These are phyloP conservation scores for Acanthosoma haemorrhoidale DNA, from an alignment of 2,888 invertebrate species.

Conservation along the genomic window DNA sequence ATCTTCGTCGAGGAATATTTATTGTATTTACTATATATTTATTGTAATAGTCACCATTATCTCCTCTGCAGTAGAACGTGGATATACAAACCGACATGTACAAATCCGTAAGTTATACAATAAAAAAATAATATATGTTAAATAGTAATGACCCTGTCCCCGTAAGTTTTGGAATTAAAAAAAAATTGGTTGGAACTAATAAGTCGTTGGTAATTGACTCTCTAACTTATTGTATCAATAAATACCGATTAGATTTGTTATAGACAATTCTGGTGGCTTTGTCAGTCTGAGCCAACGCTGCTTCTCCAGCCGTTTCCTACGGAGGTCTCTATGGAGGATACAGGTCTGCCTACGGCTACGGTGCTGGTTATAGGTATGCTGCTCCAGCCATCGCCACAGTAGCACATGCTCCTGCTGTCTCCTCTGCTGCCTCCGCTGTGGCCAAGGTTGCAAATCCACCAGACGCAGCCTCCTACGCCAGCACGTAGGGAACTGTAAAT, in stretches of 20 bases:
- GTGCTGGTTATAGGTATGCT: slow-evolving; percentile 36
- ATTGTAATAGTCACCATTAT: neutral
- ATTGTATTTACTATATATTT: neutral
- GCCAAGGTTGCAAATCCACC: neutral
- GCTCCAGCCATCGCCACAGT: neutral
- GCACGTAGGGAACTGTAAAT: slow-evolving; percentile 46
- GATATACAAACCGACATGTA: neutral
- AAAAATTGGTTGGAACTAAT: no score
- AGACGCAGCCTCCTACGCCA: slow-evolving; percentile 20
- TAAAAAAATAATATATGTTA: no score
- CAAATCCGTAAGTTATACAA: neutral
- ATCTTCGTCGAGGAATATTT: neutral
- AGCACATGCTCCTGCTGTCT: neutral
- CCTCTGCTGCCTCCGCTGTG: neutral
- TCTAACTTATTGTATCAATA: no score
- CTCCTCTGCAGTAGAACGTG: neutral
- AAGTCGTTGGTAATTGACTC: no score
- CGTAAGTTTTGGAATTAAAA: no score
- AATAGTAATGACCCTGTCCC: no score
- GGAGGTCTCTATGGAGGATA: no score
- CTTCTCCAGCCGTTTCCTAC: slow-evolving; percentile 43
- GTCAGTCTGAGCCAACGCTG: slow-evolving; percentile 45
- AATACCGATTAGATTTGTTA: slow-evolving; percentile 37
- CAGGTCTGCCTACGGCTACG: slow-evolving; percentile 45
- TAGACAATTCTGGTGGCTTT: slow-evolving; percentile 47